phyloP scores from a whole-genome alignment of 2,888 invertebrate species.

The Pyrochroa serraticornis region DNA sequence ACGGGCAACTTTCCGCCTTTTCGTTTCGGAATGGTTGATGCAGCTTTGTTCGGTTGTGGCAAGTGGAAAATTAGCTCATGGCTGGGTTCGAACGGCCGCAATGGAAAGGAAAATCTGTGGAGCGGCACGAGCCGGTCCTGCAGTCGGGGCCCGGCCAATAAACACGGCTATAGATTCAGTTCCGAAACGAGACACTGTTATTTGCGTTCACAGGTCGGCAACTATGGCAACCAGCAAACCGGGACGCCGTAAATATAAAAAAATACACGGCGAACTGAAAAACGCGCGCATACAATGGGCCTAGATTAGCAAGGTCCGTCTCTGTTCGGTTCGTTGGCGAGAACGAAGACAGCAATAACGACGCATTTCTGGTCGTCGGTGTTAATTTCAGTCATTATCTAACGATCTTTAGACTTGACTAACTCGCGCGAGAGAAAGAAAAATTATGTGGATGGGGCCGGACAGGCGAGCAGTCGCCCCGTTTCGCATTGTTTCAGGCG shows the following conservation, averaged over 20 bases:
- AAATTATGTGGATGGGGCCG: constrained; percentile 57
- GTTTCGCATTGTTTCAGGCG: constrained; percentile 51
- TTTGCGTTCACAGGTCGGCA: constrained; percentile 56
- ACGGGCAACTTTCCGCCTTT: no score
- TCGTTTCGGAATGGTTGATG: no score
- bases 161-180: constrained; percentile 23
- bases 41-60: no score
- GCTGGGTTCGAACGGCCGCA: neutral
- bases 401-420: constrained; percentile 61
- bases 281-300: constrained; percentile 47
- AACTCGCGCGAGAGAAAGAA: constrained; percentile 60
- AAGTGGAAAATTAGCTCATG: no score
- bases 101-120: neutral
- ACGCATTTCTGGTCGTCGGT: constrained; percentile 52
- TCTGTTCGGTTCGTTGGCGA: constrained; percentile 26
- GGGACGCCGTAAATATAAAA: constrained; percentile 56
- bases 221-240: constrained; percentile 55
- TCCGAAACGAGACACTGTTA: constrained; percentile 48
- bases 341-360: constrained; percentile 37
- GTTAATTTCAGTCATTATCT: constrained; percentile 61
- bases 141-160: no score
- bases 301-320: constrained; percentile 40
- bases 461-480: constrained; percentile 46
- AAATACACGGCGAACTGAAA: constrained; percentile 47
- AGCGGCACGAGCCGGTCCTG: constrained; percentile 9